Evolutionary conservation across 92 coral and sea anemone genomes (phyloP).

Genomic region (Nematostella vectensis): DNA sequence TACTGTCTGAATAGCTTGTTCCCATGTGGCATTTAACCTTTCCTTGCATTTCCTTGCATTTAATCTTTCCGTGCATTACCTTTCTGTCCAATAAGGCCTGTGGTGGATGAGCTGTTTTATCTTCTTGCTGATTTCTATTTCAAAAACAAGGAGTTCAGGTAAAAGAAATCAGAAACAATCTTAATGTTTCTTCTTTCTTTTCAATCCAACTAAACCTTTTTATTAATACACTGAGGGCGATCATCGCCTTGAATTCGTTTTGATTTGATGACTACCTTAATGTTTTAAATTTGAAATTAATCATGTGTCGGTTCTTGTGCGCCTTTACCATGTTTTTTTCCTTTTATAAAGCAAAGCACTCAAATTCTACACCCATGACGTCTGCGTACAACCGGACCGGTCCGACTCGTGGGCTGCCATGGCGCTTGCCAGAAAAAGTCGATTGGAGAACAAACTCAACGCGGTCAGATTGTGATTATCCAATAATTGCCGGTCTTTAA

Average conservation of each 20-base stretch:
- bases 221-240: too few species aligned
- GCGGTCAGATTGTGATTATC: conserved; percentile 51
- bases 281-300: too few species aligned
- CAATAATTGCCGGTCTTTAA: background rate
- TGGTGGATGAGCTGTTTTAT: conserved; percentile 77
- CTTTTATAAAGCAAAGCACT: conserved; percentile 73
- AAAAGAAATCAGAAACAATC: too few species aligned
- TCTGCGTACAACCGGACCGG: conserved; percentile 84
- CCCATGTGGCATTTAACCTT: background rate
- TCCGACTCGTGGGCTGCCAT: conserved; percentile 99
- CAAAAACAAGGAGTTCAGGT: conserved; percentile 99
- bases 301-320: too few species aligned
- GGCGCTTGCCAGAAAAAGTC: conserved; percentile 90
- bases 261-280: too few species aligned
- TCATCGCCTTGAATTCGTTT: background rate
- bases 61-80: background rate
- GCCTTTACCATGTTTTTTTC: background rate
- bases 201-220: too few species aligned
- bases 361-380: conserved; percentile 94
- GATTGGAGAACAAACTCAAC: conserved; percentile 88
- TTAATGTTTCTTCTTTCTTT: too few species aligned
- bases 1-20: too few species aligned
- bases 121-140: conserved; percentile 92
- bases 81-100: conserved; percentile 52
- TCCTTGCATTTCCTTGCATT: background rate